Conservation (phyloP, 1,140 invertebrate genomes). For the Musca domestica region DNA sequence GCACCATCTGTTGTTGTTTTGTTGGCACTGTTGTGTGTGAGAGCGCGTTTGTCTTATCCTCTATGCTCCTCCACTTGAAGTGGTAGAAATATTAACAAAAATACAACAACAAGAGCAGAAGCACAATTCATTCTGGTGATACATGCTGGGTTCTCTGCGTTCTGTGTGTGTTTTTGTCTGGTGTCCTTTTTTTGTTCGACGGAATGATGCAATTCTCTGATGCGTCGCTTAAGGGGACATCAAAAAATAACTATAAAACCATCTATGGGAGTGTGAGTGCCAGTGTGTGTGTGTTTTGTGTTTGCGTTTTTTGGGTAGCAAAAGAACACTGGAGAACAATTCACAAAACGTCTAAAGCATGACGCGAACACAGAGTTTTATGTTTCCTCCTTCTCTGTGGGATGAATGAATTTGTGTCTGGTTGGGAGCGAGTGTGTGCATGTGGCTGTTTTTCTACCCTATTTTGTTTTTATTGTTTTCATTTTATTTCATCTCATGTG, state of each 20-base stretch:
- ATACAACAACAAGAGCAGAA: too few relatives aligned
- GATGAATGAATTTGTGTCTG: not conserved
- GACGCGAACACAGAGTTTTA: constrained; percentile 2
- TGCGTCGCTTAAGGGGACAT: constrained; percentile 27
- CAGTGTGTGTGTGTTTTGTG: not conserved
- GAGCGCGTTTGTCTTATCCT: not conserved
- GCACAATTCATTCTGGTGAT: too few relatives aligned
- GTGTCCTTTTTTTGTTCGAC: not conserved
- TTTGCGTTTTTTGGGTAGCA: too few relatives aligned
- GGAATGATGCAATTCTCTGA: constrained; percentile 33
- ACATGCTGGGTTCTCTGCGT: too few relatives aligned
- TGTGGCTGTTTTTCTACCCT: not conserved
- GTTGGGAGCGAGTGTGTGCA: not conserved
- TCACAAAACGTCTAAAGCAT: constrained; percentile 12
- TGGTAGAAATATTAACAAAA: too few relatives aligned
- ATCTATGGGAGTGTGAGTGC: too few relatives aligned
- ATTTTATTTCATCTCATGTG: constrained; percentile 15
- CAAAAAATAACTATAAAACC: constrained; percentile 10
- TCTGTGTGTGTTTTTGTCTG: not conserved
- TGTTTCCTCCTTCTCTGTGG: not conserved
- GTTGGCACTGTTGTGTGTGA: not conserved
- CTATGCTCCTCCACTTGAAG: not conserved
- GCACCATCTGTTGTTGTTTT: constrained; percentile 6
- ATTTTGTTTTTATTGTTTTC: not conserved
- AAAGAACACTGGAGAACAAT: not conserved